Evolutionary conservation across 2,888 invertebrate genomes (phyloP).

Genomic region (Exocentrus adspersus): DNA sequence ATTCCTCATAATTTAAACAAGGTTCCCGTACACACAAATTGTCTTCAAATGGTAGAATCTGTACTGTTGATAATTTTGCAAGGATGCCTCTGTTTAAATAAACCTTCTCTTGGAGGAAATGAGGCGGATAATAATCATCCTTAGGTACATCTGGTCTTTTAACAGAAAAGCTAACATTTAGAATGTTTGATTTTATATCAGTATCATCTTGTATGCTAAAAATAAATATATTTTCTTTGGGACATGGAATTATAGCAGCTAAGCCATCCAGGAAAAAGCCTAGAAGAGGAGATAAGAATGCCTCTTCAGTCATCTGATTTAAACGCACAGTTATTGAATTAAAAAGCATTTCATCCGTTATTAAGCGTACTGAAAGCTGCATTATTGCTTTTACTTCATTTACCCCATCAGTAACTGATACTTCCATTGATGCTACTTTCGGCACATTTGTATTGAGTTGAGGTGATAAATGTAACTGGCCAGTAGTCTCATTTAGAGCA

Average conservation of each 20-base stretch:
- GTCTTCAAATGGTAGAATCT: conserved; percentile 95
- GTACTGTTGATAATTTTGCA: conserved; percentile 85
- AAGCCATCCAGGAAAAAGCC: conserved; percentile 90
- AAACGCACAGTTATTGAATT: conserved; percentile 94
- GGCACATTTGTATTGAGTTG: conserved; percentile 96
- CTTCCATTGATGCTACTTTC: conserved; percentile 91
- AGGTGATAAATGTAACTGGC: conserved; percentile 87
- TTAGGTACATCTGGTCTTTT: conserved; percentile 81
- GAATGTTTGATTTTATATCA: conserved; percentile 84
- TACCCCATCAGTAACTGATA: conserved; percentile 92
- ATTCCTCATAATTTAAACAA: conserved; percentile 93
- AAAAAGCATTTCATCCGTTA: conserved; percentile 93
- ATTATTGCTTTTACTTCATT: conserved; percentile 94
- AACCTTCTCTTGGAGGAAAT: conserved; percentile 92
- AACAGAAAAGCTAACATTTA: conserved; percentile 95
- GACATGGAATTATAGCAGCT: conserved; percentile 91
- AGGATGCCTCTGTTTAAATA: conserved; percentile 90
- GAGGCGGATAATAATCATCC: conserved; percentile 85
- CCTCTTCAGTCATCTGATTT: conserved; percentile 92
- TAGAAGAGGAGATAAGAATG: conserved; percentile 88
- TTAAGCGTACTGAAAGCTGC: conserved; percentile 87
- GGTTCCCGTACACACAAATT: conserved; percentile 96
- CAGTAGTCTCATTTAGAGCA: conserved; percentile 82
- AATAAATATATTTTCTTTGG: conserved; percentile 90
- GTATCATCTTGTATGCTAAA: conserved; percentile 94